Percentiles rank a stretch among this genome's conserved stretches.
phyloP scores from a whole-genome alignment of 92 coral and sea anemone genomes.

The Actinostola sp. region DNA sequence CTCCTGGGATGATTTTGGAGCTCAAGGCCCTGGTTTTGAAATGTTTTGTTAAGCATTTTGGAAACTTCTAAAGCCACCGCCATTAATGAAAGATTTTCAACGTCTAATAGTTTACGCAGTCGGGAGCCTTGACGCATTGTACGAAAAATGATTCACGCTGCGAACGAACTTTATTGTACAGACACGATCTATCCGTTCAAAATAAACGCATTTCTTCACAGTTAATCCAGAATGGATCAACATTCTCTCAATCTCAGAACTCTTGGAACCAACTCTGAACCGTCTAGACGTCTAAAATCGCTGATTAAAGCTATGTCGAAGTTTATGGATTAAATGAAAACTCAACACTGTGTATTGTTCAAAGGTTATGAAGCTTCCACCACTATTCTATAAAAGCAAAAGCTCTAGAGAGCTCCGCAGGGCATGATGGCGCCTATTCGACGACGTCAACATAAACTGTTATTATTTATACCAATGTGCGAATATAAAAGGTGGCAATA shows the following conservation, averaged over 20 bases:
- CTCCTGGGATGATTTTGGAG: too few species aligned
- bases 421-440: constrained; percentile 23
- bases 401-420: constrained; percentile 5
- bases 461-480: background rate
- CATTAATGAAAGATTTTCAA: constrained; percentile 22
- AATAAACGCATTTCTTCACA: too few species aligned
- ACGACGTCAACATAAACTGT: background rate
- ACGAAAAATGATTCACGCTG: constrained; percentile 17
- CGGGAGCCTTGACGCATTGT: constrained; percentile 23
- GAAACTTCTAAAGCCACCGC: constrained; percentile 42
- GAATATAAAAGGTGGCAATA: background rate
- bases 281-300: too few species aligned
- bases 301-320: too few species aligned
- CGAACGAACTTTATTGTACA: constrained; percentile 3
- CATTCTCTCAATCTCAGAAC: too few species aligned
- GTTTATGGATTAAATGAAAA: background rate
- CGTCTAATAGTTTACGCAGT: constrained; percentile 25
- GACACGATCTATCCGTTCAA: constrained; percentile 10
- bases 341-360: constrained; percentile 2
- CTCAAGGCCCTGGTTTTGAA: background rate
- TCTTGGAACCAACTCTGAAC: too few species aligned
- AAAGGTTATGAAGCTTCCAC: background rate
- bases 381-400: background rate
- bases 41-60: constrained; percentile 1
- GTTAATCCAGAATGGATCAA: too few species aligned